Evolutionary conservation across 2,113 vertebrate species (phyloP).

Genomic region (Anhinga rufa): DNA sequence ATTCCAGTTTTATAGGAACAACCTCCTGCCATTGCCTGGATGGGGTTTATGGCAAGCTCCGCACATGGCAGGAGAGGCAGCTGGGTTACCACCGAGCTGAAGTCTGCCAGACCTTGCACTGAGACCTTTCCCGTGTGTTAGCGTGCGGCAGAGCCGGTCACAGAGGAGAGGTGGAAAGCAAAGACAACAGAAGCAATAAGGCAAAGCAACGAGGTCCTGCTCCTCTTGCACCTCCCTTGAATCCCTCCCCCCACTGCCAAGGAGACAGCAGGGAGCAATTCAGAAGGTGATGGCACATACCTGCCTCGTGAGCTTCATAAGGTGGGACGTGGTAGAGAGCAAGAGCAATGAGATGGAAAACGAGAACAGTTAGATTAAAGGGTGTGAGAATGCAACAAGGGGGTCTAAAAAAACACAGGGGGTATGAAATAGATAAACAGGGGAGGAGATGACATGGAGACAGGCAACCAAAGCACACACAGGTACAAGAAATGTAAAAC

Average conservation of each 20-base stretch:
- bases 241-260: neutral
- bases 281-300: conserved; percentile 65
- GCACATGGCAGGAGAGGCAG: neutral
- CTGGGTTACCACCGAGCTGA: rapidly evolving
- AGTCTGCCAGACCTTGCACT: rapidly evolving
- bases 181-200: neutral
- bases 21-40: neutral
- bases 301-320: conserved; percentile 70
- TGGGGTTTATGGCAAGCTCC: neutral
- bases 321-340: neutral
- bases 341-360: conserved; percentile 2
- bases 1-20: neutral
- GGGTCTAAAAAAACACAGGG: neutral
- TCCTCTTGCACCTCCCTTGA: neutral
- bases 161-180: neutral
- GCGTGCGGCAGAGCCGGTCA: rapidly evolving
- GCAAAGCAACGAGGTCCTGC: neutral
- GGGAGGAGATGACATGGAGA: neutral
- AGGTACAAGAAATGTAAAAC: conserved; percentile 20
- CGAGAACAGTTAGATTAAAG: neutral
- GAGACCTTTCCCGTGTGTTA: neutral
- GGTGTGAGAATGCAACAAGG: neutral
- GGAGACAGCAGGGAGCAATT: neutral
- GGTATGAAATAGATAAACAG: neutral
- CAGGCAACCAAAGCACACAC: neutral